A percentile compares a stretch with the other conserved stretches of the same genome.
Conservation (phyloP, 2,888 invertebrate genomes). For the Eupithecia subfuscata region DNA sequence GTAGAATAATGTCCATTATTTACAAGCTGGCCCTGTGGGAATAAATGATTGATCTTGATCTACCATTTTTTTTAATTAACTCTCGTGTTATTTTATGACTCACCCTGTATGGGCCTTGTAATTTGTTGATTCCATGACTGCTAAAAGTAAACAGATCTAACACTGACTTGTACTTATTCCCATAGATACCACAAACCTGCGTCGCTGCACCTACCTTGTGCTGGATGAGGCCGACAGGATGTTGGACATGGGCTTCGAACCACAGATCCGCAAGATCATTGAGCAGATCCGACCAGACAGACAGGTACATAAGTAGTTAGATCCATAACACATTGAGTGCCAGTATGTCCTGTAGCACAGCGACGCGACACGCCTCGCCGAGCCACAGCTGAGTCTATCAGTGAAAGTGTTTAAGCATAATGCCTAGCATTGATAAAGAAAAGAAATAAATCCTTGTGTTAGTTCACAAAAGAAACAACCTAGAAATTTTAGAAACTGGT, state of each 20-base stretch:
- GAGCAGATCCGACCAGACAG: constrained; percentile 97
- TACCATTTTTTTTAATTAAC: not conserved
- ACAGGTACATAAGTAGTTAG: constrained; percentile 85
- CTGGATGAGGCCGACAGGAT: constrained; percentile 95
- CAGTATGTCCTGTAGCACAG: not conserved
- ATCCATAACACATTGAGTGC: not conserved
- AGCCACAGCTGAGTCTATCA: not conserved
- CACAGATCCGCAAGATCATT: constrained; percentile 97
- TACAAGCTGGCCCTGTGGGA: too few relatives aligned
- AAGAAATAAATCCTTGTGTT: not conserved
- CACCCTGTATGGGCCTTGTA: not conserved
- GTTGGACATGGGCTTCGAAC: constrained; percentile 99
- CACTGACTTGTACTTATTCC: not conserved
- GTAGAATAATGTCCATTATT: too few relatives aligned
- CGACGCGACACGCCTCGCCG: too few relatives aligned
- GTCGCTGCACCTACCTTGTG: constrained; percentile 94
- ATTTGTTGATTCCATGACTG: not conserved
- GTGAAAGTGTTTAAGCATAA: not conserved
- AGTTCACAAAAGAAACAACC: too few relatives aligned
- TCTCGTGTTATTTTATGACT: not conserved
- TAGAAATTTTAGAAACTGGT: too few relatives aligned
- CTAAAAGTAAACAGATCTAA: not conserved
- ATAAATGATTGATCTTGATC: too few relatives aligned
- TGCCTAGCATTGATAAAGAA: not conserved
- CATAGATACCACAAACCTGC: constrained; percentile 89